Percentiles rank a stretch among this genome's conserved stretches.
Evolutionary conservation across 2,113 vertebrate genomes (phyloP).

Genomic region (Osmerus eperlanus): DNA sequence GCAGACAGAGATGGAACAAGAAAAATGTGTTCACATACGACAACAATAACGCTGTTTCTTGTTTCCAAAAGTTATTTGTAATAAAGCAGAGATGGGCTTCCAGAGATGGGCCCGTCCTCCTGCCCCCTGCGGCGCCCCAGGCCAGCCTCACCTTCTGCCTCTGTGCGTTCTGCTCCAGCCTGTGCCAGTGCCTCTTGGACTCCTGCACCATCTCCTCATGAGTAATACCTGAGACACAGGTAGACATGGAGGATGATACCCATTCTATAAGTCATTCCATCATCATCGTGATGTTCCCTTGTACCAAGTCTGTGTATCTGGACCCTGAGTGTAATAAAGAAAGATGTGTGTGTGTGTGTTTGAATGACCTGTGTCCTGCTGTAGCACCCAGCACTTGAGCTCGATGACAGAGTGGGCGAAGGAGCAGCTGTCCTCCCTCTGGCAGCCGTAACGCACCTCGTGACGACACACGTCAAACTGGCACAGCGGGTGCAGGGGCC

Average conservation of each 20-base stretch:
- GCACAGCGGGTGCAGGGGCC: constrained; percentile 93
- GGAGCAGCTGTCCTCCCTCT: constrained; percentile 95
- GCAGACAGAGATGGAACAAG: not conserved
- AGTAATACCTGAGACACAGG: constrained; percentile 80
- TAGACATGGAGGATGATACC: not conserved
- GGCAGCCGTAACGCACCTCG: constrained; percentile 93
- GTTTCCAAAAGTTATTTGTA: no score
- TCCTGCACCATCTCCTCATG: constrained; percentile 97
- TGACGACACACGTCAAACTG: constrained; percentile 96
- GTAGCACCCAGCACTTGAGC: constrained; percentile 95
- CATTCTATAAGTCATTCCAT: no score
- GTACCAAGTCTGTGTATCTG: not conserved
- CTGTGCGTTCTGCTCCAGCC: constrained; percentile 85
- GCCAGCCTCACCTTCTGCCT: constrained; percentile 72
- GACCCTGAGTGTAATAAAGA: not conserved
- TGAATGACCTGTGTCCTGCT: constrained; percentile 88
- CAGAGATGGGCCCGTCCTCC: no score
- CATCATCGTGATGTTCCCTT: no score
- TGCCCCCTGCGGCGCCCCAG: not conserved
- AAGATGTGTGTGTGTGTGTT: not conserved
- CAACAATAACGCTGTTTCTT: no score
- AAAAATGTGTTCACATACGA: not conserved
- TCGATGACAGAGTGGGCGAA: constrained; percentile 97
- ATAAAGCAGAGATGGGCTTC: no score
- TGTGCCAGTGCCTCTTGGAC: constrained; percentile 93